Conservation (phyloP, 2,797 vertebrate species). For the Gymnothorax reevesii region DNA sequence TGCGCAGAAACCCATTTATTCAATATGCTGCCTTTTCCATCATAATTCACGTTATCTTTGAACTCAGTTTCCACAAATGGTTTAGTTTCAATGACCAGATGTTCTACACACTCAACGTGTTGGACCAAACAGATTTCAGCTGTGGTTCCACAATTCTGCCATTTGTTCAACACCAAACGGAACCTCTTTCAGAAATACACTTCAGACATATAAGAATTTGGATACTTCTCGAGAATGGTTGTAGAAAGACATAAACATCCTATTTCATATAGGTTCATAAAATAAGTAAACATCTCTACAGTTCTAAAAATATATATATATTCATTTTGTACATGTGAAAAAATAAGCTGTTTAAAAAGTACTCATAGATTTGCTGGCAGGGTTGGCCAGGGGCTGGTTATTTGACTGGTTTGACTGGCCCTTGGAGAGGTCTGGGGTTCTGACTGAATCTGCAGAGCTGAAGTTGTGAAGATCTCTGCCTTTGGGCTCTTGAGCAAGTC, state of each 20-base stretch:
- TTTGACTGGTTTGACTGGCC: no score
- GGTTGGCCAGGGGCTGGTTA: no score
- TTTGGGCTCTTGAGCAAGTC: no score
- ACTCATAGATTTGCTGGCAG: slow-evolving; percentile 39
- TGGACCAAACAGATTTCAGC: no score
- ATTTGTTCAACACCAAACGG: no score
- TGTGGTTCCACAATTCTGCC: no score
- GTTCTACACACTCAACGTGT: neutral
- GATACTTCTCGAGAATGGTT: neutral
- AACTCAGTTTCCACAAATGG: no score
- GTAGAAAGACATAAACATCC: slow-evolving; percentile 6
- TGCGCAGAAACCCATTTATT: neutral
- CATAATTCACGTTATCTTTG: neutral
- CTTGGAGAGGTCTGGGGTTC: no score
- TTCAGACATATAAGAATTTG: neutral
- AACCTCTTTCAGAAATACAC: neutral
- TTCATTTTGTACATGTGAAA: slow-evolving; percentile 29
- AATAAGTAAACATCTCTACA: slow-evolving; percentile 7
- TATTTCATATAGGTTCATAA: slow-evolving; percentile 32
- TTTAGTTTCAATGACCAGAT: neutral
- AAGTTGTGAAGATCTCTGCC: no score
- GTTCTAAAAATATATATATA: slow-evolving; percentile 21
- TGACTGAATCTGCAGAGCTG: no score
- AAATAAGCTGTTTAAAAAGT: slow-evolving; percentile 16
- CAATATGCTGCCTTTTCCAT: neutral